A percentile compares a stretch with the other conserved stretches of the same genome.
Evolutionary conservation across 2,888 invertebrate species (phyloP).

Genomic region (Rhopalosiphum nymphaeae): DNA sequence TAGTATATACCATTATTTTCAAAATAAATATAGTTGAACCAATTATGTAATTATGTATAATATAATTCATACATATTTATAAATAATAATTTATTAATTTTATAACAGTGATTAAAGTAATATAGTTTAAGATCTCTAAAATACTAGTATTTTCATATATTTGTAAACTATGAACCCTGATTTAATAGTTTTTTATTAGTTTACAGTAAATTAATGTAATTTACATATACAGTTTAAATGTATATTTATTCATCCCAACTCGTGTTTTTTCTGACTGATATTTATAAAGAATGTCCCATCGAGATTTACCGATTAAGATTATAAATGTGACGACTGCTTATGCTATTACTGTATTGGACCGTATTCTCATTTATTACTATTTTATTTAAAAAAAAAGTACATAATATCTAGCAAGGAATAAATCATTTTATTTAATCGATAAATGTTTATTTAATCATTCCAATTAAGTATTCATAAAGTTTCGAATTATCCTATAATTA

Average conservation of each 20-base stretch:
- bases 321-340: neutral
- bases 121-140: neutral
- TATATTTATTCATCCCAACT: neutral
- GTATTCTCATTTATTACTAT: neutral
- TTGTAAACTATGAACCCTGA: neutral
- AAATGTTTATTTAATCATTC: neutral
- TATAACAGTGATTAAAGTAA: neutral
- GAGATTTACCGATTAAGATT: neutral
- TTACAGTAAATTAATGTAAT: too few relatives aligned
- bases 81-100: neutral
- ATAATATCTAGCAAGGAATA: neutral
- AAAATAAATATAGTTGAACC: neutral
- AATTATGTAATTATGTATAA: neutral
- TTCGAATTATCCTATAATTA: neutral
- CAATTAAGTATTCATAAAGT: conserved; percentile 5
- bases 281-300: neutral
- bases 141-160: neutral
- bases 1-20: neutral
- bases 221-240: neutral
- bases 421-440: too few relatives aligned
- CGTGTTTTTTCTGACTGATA: neutral
- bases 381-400: neutral
- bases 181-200: neutral
- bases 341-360: neutral
- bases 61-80: neutral